Conservation (phyloP, 2,888 invertebrate genomes). For the Diaphora mendica region DNA sequence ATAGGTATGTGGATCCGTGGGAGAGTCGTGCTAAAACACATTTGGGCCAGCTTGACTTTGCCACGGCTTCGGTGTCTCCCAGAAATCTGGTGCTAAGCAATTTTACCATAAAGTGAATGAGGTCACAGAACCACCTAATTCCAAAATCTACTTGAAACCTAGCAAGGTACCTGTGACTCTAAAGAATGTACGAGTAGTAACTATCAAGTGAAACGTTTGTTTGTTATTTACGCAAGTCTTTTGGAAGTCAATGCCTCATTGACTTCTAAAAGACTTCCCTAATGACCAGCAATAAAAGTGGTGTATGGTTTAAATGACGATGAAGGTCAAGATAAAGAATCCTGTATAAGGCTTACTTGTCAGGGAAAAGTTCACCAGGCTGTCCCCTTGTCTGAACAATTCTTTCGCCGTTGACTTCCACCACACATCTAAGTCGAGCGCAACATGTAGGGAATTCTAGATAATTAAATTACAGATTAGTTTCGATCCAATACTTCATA, state of each 20-base stretch:
- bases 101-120: too few relatives aligned
- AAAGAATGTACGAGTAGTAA: background rate
- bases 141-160: background rate
- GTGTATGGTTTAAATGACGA: background rate
- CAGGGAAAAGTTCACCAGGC: constrained; percentile 82
- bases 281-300: too few relatives aligned
- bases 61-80: too few relatives aligned
- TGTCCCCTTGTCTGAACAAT: constrained; percentile 82
- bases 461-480: constrained; percentile 9
- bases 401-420: constrained; percentile 80
- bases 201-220: background rate
- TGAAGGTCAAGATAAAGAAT: background rate
- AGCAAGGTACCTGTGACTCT: background rate
- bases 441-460: constrained; percentile 83
- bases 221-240: background rate
- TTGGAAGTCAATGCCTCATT: too few relatives aligned
- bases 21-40: too few relatives aligned
- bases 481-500: background rate
- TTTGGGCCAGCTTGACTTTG: too few relatives aligned
- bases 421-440: constrained; percentile 78
- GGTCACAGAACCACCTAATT: background rate
- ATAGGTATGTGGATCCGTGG: background rate
- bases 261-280: background rate
- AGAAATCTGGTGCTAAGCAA: too few relatives aligned
- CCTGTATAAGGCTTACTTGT: constrained; percentile 67